phyloP scores from a whole-genome alignment of 2,797 vertebrate species.

The Hylomyscus alleni region DNA sequence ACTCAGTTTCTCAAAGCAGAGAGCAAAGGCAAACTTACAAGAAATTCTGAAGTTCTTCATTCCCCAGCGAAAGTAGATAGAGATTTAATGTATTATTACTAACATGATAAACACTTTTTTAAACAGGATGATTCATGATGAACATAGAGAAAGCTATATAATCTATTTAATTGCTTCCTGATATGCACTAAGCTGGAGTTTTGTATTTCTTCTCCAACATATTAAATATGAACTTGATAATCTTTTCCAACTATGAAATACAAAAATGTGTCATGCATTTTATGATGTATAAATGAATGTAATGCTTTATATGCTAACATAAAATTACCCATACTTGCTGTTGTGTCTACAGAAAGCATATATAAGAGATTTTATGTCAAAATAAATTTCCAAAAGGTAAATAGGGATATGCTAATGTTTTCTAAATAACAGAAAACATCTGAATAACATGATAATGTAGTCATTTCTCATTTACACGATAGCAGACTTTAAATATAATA shows the following conservation, averaged over 20 bases:
- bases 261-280: background rate
- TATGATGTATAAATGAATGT: conserved; percentile 15
- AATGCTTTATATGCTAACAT: conserved; percentile 21
- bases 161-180: background rate
- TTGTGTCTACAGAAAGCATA: background rate
- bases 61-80: background rate
- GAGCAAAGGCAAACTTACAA: background rate
- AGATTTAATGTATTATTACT: background rate
- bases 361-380: background rate
- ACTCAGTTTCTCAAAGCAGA: background rate
- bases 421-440: conserved; percentile 62
- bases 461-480: conserved; percentile 24
- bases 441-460: conserved; percentile 16
- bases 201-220: conserved; percentile 6
- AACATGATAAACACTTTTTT: background rate
- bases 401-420: background rate
- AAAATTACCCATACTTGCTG: background rate
- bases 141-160: conserved; percentile 22
- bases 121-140: background rate
- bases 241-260: conserved; percentile 16
- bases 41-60: background rate
- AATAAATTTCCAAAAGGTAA: conserved; percentile 39
- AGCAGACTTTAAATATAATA: conserved; percentile 26
- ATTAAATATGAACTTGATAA: background rate
- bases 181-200: background rate